A percentile compares a stretch with the other conserved stretches of the same genome.
Conservation (phyloP, 1,140 invertebrate genomes). For the Macrobrachium nipponense region DNA sequence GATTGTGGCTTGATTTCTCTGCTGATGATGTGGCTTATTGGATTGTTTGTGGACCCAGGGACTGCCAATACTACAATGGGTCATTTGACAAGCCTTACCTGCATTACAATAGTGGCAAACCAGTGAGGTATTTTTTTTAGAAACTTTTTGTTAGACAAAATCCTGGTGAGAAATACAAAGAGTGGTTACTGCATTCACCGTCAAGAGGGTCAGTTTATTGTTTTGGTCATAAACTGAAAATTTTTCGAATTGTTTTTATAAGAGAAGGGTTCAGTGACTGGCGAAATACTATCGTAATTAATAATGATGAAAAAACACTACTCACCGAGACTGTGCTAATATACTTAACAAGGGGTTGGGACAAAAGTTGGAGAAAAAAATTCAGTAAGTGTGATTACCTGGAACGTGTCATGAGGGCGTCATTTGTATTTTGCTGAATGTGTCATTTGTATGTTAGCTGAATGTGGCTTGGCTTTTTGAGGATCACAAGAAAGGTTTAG, state of each 20-base stretch:
- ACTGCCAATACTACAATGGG: constrained; percentile 59
- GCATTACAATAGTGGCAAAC: constrained; percentile 63
- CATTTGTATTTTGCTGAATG: too few species aligned
- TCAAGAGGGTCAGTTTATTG: constrained; percentile 61
- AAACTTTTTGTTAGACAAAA: constrained; percentile 58
- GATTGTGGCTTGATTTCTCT: constrained; percentile 47
- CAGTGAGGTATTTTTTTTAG: constrained; percentile 59
- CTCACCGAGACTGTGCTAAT: too few species aligned
- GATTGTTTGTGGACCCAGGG: constrained; percentile 58
- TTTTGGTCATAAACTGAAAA: constrained; percentile 62
- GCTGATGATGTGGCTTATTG: constrained; percentile 59
- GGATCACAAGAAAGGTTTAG: too few species aligned
- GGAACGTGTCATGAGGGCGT: too few species aligned
- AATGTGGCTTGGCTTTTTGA: too few species aligned
- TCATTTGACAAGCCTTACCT: constrained; percentile 62
- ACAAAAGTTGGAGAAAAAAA: too few species aligned
- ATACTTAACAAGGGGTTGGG: too few species aligned
- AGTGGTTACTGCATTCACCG: constrained; percentile 60
- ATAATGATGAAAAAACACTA: too few species aligned
- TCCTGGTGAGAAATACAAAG: constrained; percentile 19
- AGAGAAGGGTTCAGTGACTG: too few species aligned
- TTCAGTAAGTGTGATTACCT: too few species aligned
- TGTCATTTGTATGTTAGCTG: too few species aligned
- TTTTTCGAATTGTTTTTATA: constrained; percentile 24
- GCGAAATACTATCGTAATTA: too few species aligned